A percentile compares a stretch with the other conserved stretches of the same genome.
Evolutionary conservation across 2,113 vertebrate species (phyloP).

Genomic region (Porphyrio hochstetteri): DNA sequence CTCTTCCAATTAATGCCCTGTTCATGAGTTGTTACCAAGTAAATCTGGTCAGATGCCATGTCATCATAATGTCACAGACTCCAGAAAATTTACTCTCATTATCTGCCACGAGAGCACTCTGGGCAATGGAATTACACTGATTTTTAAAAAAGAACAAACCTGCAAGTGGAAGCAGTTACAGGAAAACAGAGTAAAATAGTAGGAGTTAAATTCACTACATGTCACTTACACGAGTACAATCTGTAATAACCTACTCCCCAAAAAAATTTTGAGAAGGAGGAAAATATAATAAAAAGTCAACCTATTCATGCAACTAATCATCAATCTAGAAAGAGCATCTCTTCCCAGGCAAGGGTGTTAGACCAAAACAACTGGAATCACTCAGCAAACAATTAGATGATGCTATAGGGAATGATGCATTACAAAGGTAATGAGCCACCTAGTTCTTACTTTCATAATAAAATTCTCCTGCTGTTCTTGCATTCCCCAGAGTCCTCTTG

Average conservation of each 20-base stretch:
- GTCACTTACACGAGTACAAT: neutral
- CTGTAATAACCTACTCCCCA: neutral
- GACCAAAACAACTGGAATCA: constrained; percentile 2
- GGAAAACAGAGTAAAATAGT: neutral
- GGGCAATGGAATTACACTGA: neutral
- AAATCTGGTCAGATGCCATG: neutral
- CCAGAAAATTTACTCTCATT: neutral
- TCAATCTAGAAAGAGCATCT: neutral
- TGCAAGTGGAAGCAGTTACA: neutral
- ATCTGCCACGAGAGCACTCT: neutral
- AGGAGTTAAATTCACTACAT: neutral
- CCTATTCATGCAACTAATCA: neutral
- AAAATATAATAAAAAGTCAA: neutral
- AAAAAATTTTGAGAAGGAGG: neutral
- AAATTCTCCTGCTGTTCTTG: neutral
- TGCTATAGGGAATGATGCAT: neutral
- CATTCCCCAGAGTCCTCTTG: too few relatives aligned
- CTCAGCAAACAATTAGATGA: constrained; percentile 12
- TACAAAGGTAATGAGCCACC: constrained; percentile 5
- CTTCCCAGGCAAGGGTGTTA: neutral
- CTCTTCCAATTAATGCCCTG: neutral
- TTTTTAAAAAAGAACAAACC: neutral
- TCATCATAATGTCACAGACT: neutral
- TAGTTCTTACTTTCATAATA: neutral
- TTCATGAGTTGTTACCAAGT: neutral